Conservation (phyloP, 2,888 invertebrate genomes). For the Steromphala cineraria region DNA sequence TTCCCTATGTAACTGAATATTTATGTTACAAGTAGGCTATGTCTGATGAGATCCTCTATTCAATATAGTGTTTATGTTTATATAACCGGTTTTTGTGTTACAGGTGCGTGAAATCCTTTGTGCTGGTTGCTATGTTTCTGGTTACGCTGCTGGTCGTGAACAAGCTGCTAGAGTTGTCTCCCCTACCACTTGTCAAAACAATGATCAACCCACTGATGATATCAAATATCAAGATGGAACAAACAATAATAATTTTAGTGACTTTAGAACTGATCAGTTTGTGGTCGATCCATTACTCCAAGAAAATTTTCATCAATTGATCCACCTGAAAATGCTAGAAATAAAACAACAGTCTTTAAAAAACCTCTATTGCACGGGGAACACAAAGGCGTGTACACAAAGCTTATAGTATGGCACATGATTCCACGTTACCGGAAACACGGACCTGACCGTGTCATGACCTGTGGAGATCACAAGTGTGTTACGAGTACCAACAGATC, state of each 20-base stretch:
- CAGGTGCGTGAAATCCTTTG: neutral
- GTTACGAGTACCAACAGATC: neutral
- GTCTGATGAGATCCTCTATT: too few species aligned
- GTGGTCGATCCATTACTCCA: too few species aligned
- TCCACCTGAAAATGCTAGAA: too few species aligned
- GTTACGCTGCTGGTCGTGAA: neutral
- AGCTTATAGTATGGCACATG: neutral
- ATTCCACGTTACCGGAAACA: neutral
- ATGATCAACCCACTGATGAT: neutral
- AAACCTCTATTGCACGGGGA: neutral
- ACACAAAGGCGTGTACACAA: neutral
- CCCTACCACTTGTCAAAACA: neutral
- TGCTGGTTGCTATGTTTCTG: neutral
- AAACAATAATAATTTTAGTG: too few species aligned
- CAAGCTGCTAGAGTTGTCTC: neutral
- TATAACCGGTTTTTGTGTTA: neutral
- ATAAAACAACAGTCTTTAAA: too few species aligned
- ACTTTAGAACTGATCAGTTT: too few species aligned
- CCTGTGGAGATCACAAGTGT: neutral
- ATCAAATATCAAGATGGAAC: too few species aligned
- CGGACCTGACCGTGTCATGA: neutral
- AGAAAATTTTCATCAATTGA: too few species aligned
- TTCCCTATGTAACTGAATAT: too few species aligned
- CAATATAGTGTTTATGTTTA: too few species aligned
- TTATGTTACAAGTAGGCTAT: too few species aligned